phyloP scores from a whole-genome alignment of 2,113 vertebrate genomes.

The Smithornis capensis region DNA sequence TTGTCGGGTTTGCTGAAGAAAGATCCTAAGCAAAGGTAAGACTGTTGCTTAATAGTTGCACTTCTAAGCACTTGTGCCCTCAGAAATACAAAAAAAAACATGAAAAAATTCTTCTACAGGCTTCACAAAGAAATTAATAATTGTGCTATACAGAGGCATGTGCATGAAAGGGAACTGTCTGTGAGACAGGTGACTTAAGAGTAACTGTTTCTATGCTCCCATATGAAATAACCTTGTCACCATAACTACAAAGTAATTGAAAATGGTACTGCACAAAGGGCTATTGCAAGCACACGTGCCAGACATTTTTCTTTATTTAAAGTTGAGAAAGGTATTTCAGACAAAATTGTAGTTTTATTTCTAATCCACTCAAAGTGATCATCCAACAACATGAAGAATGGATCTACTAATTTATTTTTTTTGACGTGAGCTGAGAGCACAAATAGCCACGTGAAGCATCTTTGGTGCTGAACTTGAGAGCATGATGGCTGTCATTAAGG shows the following conservation, averaged over 20 bases:
- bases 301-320: neutral
- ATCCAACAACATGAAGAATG: neutral
- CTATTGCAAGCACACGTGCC: rapidly evolving
- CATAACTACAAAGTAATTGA: neutral
- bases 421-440: neutral
- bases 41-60: neutral
- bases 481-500: neutral
- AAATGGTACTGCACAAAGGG: neutral
- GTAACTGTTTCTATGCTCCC: neutral
- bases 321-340: neutral
- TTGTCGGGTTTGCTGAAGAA: conserved; percentile 82
- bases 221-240: neutral
- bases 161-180: neutral
- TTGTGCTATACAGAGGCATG: neutral
- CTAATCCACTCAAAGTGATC: neutral
- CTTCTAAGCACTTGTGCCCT: neutral
- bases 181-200: neutral
- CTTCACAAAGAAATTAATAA: neutral
- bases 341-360: neutral
- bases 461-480: neutral
- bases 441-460: neutral
- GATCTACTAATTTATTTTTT: neutral
- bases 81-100: neutral
- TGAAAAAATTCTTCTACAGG: neutral
- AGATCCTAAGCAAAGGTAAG: conserved; percentile 82